Base-by-base conservation (phyloP, 2,888 invertebrate species). In the Crossocerus cetratus region DNA sequence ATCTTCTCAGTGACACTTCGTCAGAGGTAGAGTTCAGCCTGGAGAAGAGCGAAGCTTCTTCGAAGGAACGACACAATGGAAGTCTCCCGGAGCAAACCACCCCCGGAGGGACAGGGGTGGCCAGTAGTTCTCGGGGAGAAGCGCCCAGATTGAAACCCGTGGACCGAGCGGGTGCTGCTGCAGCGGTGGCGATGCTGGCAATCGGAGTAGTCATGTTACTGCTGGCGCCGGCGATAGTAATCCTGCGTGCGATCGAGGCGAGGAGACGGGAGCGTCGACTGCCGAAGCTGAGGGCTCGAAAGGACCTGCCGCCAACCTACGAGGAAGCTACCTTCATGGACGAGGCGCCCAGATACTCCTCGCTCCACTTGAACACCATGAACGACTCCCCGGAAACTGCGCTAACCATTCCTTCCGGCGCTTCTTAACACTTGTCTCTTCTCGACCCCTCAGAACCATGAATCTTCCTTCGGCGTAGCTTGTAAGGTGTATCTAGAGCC, bases 171-270 rank as follows among this genome's bases (percentile, higher is more conserved):
- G 85, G 85, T 0, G 84, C 86, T 4, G 84, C 84, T 2, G 83
- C 83, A 18, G 87, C 86, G 0, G 76, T 87, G 11, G 82, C 82
- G 0, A 86, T 87, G 86, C 81, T 87, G 1, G 82, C 84, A 3
- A 86, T 87, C 45, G 87, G 87, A 3, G 80, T 83, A 0, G 79
- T 86, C 2, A 87, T 87, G 87, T 67, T 87, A 45, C 78, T 87
- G 3, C 66, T 87, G 2, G 87, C 86, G 2, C 87, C 87, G 2
- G 77, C 84, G 2, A 86, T 87, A 16, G 83, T 87, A 43, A 76
- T 87, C 4, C 60, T 87, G 21, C 79, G 87, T 2, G 78, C 86
- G 1, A 54, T 87, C 11, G 83, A 83, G n/a, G 86, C 86, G 58
- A 69, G 72, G 20, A 72, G 86, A 66, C 73, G 84, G 74, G 84